phyloP scores from a whole-genome alignment of 2,797 vertebrate genomes.

The Hirundo rustica region DNA sequence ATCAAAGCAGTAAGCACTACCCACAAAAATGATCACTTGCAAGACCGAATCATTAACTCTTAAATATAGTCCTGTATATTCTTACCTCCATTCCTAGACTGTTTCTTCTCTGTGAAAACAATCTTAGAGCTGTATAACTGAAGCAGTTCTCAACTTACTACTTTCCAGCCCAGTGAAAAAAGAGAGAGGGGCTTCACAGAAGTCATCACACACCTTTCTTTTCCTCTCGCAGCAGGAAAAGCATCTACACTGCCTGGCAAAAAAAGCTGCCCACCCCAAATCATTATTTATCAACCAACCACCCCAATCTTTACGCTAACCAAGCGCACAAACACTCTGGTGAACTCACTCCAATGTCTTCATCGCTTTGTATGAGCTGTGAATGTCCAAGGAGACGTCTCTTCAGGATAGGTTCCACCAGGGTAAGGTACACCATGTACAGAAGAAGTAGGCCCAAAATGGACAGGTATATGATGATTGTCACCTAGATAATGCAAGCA shows the following conservation, averaged over 20 bases:
- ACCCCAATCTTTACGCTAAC: not conserved
- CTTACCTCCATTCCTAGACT: not conserved
- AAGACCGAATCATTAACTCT: not conserved
- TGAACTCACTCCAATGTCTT: slow-evolving; percentile 90
- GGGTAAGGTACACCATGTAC: slow-evolving; percentile 97
- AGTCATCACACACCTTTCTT: not conserved
- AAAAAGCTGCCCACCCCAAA: not conserved
- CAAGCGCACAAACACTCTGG: not conserved
- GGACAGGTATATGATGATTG: slow-evolving; percentile 96
- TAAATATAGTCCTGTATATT: not conserved
- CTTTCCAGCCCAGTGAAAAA: not conserved
- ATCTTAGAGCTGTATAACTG: not conserved
- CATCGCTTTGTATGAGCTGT: slow-evolving; percentile 93
- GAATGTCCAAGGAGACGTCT: slow-evolving; percentile 95
- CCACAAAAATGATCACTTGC: not conserved
- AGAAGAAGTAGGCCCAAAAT: slow-evolving; percentile 94
- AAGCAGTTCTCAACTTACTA: not conserved
- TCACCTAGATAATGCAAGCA: slow-evolving; percentile 79
- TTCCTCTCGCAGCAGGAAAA: not conserved
- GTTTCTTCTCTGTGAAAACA: not conserved
- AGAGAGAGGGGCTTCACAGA: not conserved
- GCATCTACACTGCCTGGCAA: not conserved
- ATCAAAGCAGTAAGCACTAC: not conserved
- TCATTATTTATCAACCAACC: not conserved
- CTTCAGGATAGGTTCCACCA: slow-evolving; percentile 95